These are phyloP conservation scores for Odontomyia ornata DNA, from an alignment of 2,888 invertebrate genomes.

Conservation along the genomic window DNA sequence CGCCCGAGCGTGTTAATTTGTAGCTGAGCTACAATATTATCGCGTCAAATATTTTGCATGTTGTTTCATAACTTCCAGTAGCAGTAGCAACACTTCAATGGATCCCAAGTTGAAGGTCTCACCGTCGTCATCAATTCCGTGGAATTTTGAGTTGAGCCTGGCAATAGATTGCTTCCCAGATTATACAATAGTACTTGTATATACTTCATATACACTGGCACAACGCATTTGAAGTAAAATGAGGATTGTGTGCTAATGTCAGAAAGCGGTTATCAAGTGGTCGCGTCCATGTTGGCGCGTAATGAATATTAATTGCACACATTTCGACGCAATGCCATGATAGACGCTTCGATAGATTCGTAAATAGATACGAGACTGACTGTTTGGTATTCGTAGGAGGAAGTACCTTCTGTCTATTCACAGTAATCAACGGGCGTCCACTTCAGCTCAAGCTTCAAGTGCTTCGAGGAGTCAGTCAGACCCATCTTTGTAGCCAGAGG, in stretches of 20 bases:
- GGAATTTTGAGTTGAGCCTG: not conserved
- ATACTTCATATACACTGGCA: too few relatives aligned
- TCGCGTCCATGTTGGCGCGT: not conserved
- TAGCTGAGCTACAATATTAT: not conserved
- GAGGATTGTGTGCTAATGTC: constrained; percentile 17
- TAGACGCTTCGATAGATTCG: not conserved
- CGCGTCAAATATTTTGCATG: not conserved
- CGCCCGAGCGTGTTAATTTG: too few relatives aligned
- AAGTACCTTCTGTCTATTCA: not conserved
- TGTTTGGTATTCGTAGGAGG: constrained; percentile 5
- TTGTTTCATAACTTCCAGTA: not conserved
- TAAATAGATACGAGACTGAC: not conserved
- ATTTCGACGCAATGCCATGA: not conserved
- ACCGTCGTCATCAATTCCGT: not conserved
- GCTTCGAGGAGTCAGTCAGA: too few relatives aligned
- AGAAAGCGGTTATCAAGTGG: constrained; percentile 11
- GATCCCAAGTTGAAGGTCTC: constrained; percentile 18
- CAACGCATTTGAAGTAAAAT: not conserved
- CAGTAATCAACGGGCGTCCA: too few relatives aligned
- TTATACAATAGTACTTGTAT: too few relatives aligned
- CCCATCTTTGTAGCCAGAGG: too few relatives aligned
- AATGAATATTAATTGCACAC: not conserved
- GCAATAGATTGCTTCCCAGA: not conserved
- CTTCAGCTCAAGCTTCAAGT: too few relatives aligned
- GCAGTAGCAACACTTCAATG: constrained; percentile 4